These are phyloP conservation scores for Ctenopoma multispine DNA, from an alignment of 2,797 vertebrate genomes.

Conservation along the genomic window DNA sequence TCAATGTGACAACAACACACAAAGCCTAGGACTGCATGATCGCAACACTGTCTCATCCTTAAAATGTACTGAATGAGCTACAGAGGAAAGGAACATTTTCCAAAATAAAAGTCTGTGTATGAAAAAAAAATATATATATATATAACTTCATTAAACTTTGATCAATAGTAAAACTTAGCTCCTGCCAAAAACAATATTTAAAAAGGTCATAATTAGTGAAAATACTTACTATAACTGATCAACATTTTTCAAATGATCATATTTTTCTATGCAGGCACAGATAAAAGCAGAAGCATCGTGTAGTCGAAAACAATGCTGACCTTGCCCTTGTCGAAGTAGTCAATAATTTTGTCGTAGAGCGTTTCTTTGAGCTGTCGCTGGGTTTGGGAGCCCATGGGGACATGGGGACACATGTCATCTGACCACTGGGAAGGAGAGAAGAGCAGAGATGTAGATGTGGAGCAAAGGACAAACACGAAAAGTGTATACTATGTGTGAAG, in stretches of 20 bases:
- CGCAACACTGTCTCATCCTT: slow-evolving; percentile 9
- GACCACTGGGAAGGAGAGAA: slow-evolving; percentile 88
- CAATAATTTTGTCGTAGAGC: slow-evolving; percentile 94
- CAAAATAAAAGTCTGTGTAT: slow-evolving; percentile 17
- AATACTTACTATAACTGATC: not conserved
- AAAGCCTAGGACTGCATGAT: slow-evolving; percentile 8
- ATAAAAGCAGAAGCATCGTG: not conserved
- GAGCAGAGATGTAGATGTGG: not conserved
- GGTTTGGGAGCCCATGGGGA: slow-evolving; percentile 91
- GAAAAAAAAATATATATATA: no score
- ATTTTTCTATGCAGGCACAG: not conserved
- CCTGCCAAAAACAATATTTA: not conserved
- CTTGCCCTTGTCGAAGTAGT: slow-evolving; percentile 99
- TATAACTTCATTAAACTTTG: no score
- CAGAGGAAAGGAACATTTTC: not conserved
- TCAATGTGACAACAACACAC: slow-evolving; percentile 22
- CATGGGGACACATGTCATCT: slow-evolving; percentile 95
- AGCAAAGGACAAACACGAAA: slow-evolving; percentile 17
- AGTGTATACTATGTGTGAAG: not conserved
- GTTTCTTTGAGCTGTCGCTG: slow-evolving; percentile 96
- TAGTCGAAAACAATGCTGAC: slow-evolving; percentile 69
- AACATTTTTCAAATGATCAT: not conserved
- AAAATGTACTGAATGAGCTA: slow-evolving; percentile 8
- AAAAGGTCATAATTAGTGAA: not conserved
- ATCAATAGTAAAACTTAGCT: not conserved